Conservation (phyloP, 2,888 invertebrate genomes). For the Flexamia atlantica region DNA sequence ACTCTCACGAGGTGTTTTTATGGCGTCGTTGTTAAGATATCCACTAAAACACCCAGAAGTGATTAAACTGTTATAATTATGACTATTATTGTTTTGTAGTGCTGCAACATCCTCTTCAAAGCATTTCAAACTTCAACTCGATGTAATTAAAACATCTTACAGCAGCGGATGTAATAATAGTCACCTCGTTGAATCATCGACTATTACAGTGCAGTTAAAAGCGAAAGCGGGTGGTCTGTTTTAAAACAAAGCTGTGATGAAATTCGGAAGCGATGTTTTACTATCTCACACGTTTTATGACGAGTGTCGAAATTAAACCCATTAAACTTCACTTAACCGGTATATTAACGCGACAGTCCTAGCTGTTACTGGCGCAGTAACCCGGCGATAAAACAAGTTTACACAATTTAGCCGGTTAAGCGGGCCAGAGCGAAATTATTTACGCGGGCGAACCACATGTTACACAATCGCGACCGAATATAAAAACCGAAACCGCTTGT, state of each 20-base stretch:
- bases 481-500: conserved; percentile 40
- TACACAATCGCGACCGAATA: not conserved
- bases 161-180: not conserved
- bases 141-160: not conserved
- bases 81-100: no score
- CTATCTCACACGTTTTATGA: not conserved
- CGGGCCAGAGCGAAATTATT: not conserved
- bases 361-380: conserved; percentile 1
- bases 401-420: conserved; percentile 15
- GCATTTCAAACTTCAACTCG: not conserved
- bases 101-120: no score
- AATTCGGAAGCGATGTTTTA: conserved; percentile 14
- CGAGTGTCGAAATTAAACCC: conserved; percentile 7
- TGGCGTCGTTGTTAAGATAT: no score
- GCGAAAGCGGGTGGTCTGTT: conserved; percentile 13
- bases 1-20: no score
- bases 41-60: no score
- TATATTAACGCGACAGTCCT: conserved; percentile 10
- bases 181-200: not conserved
- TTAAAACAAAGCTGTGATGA: not conserved
- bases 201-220: not conserved
- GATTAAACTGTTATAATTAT: no score
- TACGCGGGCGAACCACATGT: conserved; percentile 14
- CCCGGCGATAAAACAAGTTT: conserved; percentile 1
- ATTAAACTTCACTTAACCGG: conserved; percentile 15